Percentiles rank a stretch among this genome's conserved stretches.
phyloP scores from a whole-genome alignment of 1,140 invertebrate genomes.

The Augochlora pura region DNA sequence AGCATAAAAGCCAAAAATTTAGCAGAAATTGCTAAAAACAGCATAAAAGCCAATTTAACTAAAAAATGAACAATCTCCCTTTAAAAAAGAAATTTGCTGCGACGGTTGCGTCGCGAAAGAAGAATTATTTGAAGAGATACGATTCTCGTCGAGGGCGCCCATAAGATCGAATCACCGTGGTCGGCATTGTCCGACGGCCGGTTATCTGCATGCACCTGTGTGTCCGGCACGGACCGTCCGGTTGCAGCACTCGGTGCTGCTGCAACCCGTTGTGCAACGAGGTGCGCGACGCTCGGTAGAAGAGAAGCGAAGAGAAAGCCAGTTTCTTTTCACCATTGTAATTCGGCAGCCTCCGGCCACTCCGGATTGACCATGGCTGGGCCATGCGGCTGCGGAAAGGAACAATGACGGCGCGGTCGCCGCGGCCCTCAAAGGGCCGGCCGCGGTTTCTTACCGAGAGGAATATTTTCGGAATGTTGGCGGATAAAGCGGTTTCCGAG shows the following conservation, averaged over 20 bases:
- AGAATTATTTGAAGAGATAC: too few relatives aligned
- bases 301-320: conserved; percentile 52
- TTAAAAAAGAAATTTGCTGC: too few relatives aligned
- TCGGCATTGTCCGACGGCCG: conserved; percentile 12
- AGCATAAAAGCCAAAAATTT: too few relatives aligned
- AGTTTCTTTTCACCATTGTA: conserved; percentile 52
- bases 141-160: too few relatives aligned
- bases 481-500: conserved; percentile 13
- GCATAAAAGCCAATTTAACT: too few relatives aligned
- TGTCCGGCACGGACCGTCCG: conserved; percentile 21
- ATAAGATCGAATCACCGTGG: too few relatives aligned
- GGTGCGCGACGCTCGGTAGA: not conserved
- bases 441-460: not conserved
- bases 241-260: not conserved
- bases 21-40: too few relatives aligned
- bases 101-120: too few relatives aligned
- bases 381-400: conserved; percentile 11
- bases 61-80: too few relatives aligned
- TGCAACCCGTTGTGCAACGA: too few relatives aligned
- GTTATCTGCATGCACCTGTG: conserved; percentile 48
- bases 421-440: conserved; percentile 13
- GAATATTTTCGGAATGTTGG: conserved; percentile 34
- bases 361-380: conserved; percentile 42
- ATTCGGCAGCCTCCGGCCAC: conserved; percentile 56
- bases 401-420: conserved; percentile 42